Percentiles rank a stretch among this genome's conserved stretches.
These are phyloP conservation scores for Parnassius orleans DNA, from an alignment of 2,888 invertebrate species.

Conservation along the genomic window DNA sequence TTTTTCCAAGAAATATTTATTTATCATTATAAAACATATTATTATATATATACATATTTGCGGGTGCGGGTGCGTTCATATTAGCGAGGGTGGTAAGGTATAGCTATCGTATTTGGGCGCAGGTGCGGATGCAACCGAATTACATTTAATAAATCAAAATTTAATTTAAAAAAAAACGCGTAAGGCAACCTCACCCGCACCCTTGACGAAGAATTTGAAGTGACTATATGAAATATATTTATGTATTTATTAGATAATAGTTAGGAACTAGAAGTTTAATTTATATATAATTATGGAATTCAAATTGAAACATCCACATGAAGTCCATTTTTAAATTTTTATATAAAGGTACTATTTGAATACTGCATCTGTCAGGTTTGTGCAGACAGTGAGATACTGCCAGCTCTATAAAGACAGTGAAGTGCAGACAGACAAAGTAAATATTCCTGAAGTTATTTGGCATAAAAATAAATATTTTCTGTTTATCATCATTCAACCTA, in stretches of 20 bases:
- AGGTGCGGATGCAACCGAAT: slow-evolving; percentile 39
- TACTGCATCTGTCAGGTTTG: no score
- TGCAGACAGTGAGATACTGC: no score
- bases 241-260: background rate
- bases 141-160: background rate
- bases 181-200: slow-evolving; percentile 49
- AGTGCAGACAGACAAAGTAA: no score
- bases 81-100: slow-evolving; percentile 43
- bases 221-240: background rate
- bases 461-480: no score
- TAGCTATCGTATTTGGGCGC: slow-evolving; percentile 44
- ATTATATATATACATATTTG: slow-evolving; percentile 25
- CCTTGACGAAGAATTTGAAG: slow-evolving; percentile 38
- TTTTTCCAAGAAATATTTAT: background rate
- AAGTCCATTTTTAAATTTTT: no score
- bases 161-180: background rate
- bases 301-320: no score
- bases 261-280: background rate
- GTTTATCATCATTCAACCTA: no score
- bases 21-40: background rate
- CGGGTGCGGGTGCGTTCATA: slow-evolving; percentile 55
- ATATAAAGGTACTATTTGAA: no score
- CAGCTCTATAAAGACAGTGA: no score
- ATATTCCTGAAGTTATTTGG: no score
- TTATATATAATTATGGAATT: no score